phyloP scores from a whole-genome alignment of 2,113 vertebrate genomes.

The Rhegmatorhina hoffmannsi region DNA sequence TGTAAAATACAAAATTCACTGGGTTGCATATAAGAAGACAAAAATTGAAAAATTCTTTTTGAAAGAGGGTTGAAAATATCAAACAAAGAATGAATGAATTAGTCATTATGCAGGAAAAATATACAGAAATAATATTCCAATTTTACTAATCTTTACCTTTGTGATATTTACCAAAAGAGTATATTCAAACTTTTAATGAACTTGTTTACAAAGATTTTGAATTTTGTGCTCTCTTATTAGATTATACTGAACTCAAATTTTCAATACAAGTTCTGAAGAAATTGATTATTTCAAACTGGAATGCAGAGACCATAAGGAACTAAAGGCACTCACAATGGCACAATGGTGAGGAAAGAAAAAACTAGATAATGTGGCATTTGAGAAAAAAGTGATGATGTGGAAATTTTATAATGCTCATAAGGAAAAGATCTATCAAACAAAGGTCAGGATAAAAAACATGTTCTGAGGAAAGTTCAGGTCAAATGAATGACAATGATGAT shows the following conservation, averaged over 20 bases:
- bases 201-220: neutral
- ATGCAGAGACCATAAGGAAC: neutral
- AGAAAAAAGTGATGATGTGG: neutral
- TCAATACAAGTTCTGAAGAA: neutral
- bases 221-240: neutral
- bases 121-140: neutral
- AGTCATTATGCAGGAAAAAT: neutral
- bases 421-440: constrained; percentile 34
- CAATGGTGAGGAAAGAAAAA: neutral
- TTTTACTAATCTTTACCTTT: neutral
- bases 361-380: neutral
- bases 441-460: neutral
- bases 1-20: neutral
- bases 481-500: constrained; percentile 5
- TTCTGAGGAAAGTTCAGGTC: constrained; percentile 24
- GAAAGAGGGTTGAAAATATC: neutral
- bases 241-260: neutral
- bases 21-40: neutral
- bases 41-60: neutral
- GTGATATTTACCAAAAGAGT: neutral
- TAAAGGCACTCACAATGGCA: neutral
- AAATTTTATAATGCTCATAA: constrained; percentile 1
- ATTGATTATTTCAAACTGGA: neutral
- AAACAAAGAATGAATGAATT: neutral
- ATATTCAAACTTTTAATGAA: neutral